Percentiles rank a stretch among this genome's conserved stretches.
phyloP scores from a whole-genome alignment of 2,797 vertebrate genomes.

The Naso thynnoides region DNA sequence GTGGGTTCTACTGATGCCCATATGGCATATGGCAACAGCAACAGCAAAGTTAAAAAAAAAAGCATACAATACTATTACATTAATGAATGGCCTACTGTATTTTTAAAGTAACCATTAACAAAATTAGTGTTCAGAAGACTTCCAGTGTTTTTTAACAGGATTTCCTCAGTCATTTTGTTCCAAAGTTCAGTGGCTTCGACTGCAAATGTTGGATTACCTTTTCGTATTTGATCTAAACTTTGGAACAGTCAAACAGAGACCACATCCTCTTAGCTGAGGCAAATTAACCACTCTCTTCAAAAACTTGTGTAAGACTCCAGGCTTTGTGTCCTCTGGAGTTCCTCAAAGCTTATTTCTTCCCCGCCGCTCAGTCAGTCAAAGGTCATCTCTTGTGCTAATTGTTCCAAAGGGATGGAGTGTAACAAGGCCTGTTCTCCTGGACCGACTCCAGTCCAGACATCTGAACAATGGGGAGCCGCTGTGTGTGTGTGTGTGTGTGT shows the following conservation, averaged over 20 bases:
- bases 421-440: conserved; percentile 59
- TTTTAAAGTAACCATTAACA: not conserved
- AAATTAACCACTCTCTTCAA: conserved; percentile 51
- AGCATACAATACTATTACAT: not conserved
- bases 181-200: conserved; percentile 22
- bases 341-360: conserved; percentile 62
- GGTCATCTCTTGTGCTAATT: conserved; percentile 69
- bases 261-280: conserved; percentile 48
- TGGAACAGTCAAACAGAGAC: conserved; percentile 43
- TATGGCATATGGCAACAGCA: not conserved
- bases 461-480: conserved; percentile 59
- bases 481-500: conserved; percentile 43
- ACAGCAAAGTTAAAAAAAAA: not conserved
- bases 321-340: conserved; percentile 45
- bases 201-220: conserved; percentile 39
- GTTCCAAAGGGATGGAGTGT: conserved; percentile 57
- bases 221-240: conserved; percentile 49
- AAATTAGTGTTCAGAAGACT: conserved; percentile 7
- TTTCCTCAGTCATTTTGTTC: conserved; percentile 32
- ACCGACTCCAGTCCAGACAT: conserved; percentile 66
- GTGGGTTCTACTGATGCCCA: not conserved
- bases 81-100: too few relatives aligned
- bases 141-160: conserved; percentile 16
- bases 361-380: conserved; percentile 57
- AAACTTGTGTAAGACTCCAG: conserved; percentile 45